Evolutionary conservation across 2,888 invertebrate species (phyloP).

Genomic region (Pharmacophagus antenor): DNA sequence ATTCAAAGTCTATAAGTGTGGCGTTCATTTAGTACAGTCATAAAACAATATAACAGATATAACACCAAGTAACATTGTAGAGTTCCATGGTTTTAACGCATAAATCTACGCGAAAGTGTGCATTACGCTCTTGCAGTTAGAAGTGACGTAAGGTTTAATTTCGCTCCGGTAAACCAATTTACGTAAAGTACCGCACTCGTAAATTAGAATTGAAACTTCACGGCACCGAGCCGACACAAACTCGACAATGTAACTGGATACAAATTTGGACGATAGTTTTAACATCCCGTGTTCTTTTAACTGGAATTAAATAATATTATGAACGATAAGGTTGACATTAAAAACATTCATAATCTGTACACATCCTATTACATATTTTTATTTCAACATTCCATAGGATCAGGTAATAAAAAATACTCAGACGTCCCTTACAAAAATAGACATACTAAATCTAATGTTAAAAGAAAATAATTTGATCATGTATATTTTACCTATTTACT

Average conservation of each 20-base stretch:
- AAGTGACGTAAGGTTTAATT: conserved; percentile 39
- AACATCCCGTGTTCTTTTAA: neutral
- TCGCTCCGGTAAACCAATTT: conserved; percentile 33
- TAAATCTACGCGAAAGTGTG: conserved; percentile 19
- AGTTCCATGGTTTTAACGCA: conserved; percentile 29
- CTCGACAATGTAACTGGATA: neutral
- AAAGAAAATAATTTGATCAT: too few species aligned
- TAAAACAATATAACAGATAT: neutral
- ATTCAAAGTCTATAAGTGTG: too few species aligned
- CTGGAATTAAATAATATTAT: neutral
- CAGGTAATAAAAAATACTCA: too few species aligned
- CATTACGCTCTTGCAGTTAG: conserved; percentile 27
- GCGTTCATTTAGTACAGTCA: too few species aligned
- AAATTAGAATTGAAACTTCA: conserved; percentile 28
- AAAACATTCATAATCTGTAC: too few species aligned
- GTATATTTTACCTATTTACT: too few species aligned
- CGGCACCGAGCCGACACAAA: conserved; percentile 4
- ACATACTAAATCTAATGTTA: too few species aligned
- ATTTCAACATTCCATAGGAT: too few species aligned
- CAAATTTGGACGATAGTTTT: neutral
- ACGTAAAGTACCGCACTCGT: conserved; percentile 32
- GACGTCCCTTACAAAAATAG: too few species aligned
- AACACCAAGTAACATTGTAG: neutral
- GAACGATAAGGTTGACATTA: too few species aligned
- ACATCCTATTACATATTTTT: too few species aligned